Evolutionary conservation across 2,113 vertebrate species (phyloP), one percentile per base, ranked within the genome.

Genomic region (Falcunculus frontatus): DNA sequence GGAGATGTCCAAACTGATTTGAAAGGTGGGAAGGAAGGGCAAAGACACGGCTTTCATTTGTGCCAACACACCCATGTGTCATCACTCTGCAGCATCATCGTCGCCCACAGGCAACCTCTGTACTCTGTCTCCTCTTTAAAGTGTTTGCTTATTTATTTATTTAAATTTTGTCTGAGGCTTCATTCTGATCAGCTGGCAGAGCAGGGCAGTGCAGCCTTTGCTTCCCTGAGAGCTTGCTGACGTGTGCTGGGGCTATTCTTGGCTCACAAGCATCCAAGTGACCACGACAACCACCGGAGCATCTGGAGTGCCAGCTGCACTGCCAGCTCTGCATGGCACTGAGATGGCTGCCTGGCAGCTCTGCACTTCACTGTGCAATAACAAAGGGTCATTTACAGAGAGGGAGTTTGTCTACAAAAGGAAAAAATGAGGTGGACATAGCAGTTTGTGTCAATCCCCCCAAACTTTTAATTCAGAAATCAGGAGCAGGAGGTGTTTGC

Each of bases 1-100:
- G 22, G 13, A 2, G 1, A 3, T 7, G n/a, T 3, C 57, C 1
- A 4, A 39, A 55, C 41, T 29, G 52, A 25, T 67, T 10, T 2
- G 13, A 33, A 12, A 33, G 27, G 39, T 10, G 29, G 33, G 41
- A 46, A 46, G 49, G 37, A 59, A 13, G 1, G 7, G 35, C 59
- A 52, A 37, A 91, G 39, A 6, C n/a, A 8, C 39, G 7, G 35
- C 41, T 44, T 70, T 3, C 0, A 4, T 53, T 63, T 76, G 16
- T 59, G 56, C 84, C 76, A 49, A 1, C 12, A 3, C 0, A 0
- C 19, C 59, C 2, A 2, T 21, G 57, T 49, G 6, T 16, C 81
- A 76, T 62, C 42, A 16, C 44, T 23, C 29, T 50, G 44, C 2
- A 37, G 42, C 76, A n/a, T 18, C 76, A 44, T 8, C 73, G 57